Base-by-base conservation (phyloP, 92 coral and sea anemone genomes). In the Heliopora coerulea region DNA sequence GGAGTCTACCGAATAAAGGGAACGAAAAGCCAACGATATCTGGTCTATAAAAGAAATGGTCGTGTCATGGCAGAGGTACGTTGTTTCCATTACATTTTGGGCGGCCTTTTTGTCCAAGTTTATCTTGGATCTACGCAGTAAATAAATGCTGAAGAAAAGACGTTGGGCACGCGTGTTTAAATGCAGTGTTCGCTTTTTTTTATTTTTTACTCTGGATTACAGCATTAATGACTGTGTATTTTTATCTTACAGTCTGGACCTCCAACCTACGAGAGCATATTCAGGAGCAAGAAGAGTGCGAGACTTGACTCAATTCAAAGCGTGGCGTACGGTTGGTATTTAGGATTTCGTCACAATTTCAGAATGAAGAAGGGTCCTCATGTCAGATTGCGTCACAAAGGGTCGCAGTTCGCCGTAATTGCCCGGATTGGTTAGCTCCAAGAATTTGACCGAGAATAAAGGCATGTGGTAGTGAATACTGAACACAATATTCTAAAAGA, bases 261-360 rank as follows among this genome's bases (percentile, higher is more conserved):
- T 46, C 52, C 10, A 46, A 15, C 10, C 52, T 15, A 2, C 15
- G 52, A 46, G 52, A 46, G 52, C 52, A 46, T 46, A 2, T 46
- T 46, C 15, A 7, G 15, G 2, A 46, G n/a, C n/a, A 15, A 12
- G 12, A 37, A 37, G 12, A 37, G 42, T 12, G 12, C 42, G 42
- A 37, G 42, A 37, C 42, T 37, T 12, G 42, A 37, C n/a, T 46
- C n/a, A 2, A 46, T 56, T 52, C 8, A 52, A 70, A 30, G 14
- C 20, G 41, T n/a, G 48, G 19, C 13, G 21, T n/a, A 70, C 50
- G 30, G 27, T 33, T 70, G 77, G 77, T 70, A 48, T 31, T 58
- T 70, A 28, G 77, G 32, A n/a, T 70, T 70, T 70, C 77, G 77
- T 39, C 62, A 70, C 33, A 52, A 54, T 70, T 39, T 20, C 14